Percentiles rank a stretch among this genome's conserved stretches.
These are phyloP conservation scores for Hipparchia sbordonii DNA, from an alignment of 2,888 invertebrate genomes.

Conservation along the genomic window DNA sequence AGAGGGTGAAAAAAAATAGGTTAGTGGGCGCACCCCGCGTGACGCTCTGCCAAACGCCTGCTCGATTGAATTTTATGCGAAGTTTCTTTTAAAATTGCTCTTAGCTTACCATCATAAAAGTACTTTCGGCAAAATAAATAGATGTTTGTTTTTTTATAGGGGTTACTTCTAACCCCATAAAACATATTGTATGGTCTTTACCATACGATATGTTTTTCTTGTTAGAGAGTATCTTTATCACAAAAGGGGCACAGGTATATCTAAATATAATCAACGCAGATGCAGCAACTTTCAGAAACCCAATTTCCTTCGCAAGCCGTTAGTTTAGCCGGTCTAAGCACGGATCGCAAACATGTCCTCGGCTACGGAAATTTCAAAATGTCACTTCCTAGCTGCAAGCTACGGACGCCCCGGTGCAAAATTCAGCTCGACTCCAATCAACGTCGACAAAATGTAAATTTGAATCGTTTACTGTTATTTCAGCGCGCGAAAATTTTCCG, in stretches of 20 bases:
- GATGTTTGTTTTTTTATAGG: background rate
- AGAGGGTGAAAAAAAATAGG: constrained; percentile 50
- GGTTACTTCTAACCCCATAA: too few relatives aligned
- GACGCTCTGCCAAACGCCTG: constrained; percentile 62
- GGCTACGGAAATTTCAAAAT: constrained; percentile 40
- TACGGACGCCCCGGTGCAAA: constrained; percentile 21
- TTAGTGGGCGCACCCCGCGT: constrained; percentile 69
- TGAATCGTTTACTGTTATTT: constrained; percentile 11
- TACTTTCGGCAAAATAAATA: constrained; percentile 15
- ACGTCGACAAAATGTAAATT: constrained; percentile 23
- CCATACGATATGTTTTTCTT: background rate
- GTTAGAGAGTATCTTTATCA: too few relatives aligned
- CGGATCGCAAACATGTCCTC: constrained; percentile 30
- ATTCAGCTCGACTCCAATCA: constrained; percentile 31
- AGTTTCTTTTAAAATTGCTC: constrained; percentile 49
- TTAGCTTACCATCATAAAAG: constrained; percentile 37
- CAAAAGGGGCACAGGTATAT: background rate
- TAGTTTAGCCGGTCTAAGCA: constrained; percentile 43
- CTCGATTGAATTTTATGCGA: constrained; percentile 60
- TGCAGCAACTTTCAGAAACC: constrained; percentile 47
- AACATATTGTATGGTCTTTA: too few relatives aligned
- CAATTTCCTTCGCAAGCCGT: constrained; percentile 58
- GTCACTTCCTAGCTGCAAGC: constrained; percentile 32
- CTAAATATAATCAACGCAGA: background rate
- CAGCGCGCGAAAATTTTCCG: background rate